phyloP scores from a whole-genome alignment of 2,888 invertebrate species.

The Hecatera dysodea region DNA sequence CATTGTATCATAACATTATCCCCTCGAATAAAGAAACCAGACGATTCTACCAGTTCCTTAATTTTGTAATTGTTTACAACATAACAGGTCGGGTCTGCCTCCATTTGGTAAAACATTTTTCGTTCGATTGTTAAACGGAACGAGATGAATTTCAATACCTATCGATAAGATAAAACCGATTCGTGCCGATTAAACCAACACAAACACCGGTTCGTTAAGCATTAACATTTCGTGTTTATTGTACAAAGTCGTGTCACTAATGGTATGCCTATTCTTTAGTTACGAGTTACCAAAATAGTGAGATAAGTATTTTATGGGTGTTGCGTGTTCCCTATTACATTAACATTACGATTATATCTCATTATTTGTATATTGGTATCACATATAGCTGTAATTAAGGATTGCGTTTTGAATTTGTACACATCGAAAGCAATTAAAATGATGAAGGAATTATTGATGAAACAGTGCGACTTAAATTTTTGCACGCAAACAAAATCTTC shows the following conservation, averaged over 20 bases:
- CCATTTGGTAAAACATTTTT: conserved; percentile 44
- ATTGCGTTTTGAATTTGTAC: conserved; percentile 51
- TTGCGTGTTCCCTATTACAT: conserved; percentile 43
- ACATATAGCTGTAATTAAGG: conserved; percentile 25
- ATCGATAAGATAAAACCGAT: conserved; percentile 49
- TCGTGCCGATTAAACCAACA: conserved; percentile 48
- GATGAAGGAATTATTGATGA: conserved; percentile 27
- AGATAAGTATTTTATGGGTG: conserved; percentile 43
- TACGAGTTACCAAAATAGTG: conserved; percentile 37
- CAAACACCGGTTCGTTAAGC: conserved; percentile 33
- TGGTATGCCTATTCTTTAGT: conserved; percentile 30
- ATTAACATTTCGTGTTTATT: conserved; percentile 50
- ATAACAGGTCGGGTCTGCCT: conserved; percentile 21
- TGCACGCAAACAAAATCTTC: background rate
- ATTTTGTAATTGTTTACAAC: conserved; percentile 28
- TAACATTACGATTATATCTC: conserved; percentile 32
- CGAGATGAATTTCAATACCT: conserved; percentile 51
- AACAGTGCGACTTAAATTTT: conserved; percentile 35
- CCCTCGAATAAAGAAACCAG: background rate
- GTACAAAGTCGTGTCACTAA: conserved; percentile 55
- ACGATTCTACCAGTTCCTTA: background rate
- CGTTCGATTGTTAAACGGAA: conserved; percentile 49
- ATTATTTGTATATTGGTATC: conserved; percentile 37
- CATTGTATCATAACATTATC: background rate
- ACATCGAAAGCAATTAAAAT: conserved; percentile 42